Evolutionary conservation across 2,113 vertebrate species (phyloP), one percentile per base, ranked within the genome.

Genomic region (Bubalus kerabau): DNA sequence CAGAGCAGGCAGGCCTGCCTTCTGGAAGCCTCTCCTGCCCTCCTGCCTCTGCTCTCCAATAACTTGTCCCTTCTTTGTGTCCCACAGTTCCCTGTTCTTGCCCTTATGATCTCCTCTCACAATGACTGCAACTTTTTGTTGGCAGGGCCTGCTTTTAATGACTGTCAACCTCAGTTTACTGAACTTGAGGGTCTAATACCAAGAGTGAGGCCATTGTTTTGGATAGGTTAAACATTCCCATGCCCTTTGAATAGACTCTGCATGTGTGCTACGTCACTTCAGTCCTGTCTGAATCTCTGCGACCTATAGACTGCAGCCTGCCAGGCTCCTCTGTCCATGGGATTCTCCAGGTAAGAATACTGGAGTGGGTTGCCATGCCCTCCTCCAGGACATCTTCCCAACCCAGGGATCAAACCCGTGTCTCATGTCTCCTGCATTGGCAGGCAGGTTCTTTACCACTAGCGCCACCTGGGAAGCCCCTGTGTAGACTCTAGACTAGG

Each of bases 191-290:
- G n/a, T 10, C 43, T 94, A 81, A 71, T 97, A 94, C 80, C 74
- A 96, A 91, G 83, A 95, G 74, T n/a, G 40, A 87, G 71, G 36
- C 21, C 56, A 92, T 96, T 94, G 46, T 97, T 97, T 94, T 15
- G 1, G 50, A 57, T 86, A 90, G 21, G 46, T 94, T 96, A 94
- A 96, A 92, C 52, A 95, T 82, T 62, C 88, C 48, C 15, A n/a
- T 64, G 57, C 40, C 24, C 48, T 95, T 59, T 97, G 71, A 59
- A 24, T 85, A 50, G 60, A 67, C 64, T 67, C 32, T 67, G 17
- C 17, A 67, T 67, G 32, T 36, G 32, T 19, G 32, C 32, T 36
- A 67, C 19, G 4, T 67, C 8, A 2, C 64, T 67, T 67, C 64
- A 67, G 64, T 67, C 32, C 8, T 67, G 64, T 67, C 64, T 67